Conservation (phyloP, 2,888 invertebrate species). For the Torymus tubicola region DNA sequence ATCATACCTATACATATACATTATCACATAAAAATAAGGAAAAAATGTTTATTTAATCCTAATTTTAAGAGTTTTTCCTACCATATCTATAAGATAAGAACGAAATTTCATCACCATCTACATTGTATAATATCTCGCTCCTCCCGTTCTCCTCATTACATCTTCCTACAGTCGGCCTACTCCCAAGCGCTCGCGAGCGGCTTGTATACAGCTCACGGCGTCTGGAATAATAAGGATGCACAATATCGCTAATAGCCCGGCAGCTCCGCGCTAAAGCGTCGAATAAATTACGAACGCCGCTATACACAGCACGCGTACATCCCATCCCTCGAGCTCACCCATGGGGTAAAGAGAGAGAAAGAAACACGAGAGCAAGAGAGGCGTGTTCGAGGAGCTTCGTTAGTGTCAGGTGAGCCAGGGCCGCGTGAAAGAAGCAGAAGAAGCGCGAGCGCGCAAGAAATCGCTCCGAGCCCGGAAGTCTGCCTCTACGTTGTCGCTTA, state of each 20-base stretch:
- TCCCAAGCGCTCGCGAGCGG: not conserved
- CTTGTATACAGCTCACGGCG: constrained; percentile 24
- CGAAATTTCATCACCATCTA: too few relatives aligned
- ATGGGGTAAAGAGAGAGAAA: not conserved
- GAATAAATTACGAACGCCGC: constrained; percentile 56
- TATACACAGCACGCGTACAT: too few relatives aligned
- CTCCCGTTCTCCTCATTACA: not conserved
- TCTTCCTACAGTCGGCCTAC: constrained; percentile 25
- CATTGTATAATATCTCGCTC: too few relatives aligned
- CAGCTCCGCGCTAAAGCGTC: constrained; percentile 45
- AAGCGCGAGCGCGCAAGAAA: constrained; percentile 23
- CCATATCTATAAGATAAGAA: too few relatives aligned
- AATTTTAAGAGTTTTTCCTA: too few relatives aligned
- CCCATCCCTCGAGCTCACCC: not conserved
- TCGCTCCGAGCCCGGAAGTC: constrained; percentile 29
- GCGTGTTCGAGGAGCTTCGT: constrained; percentile 30
- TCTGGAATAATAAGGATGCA: constrained; percentile 68
- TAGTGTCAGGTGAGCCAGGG: constrained; percentile 25
- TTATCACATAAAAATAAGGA: too few relatives aligned
- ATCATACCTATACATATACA: too few relatives aligned
- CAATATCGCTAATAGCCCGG: constrained; percentile 68
- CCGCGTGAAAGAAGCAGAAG: constrained; percentile 3
- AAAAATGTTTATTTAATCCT: too few relatives aligned
- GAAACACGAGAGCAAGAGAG: not conserved
- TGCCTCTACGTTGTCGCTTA: not conserved